Base-by-base conservation (phyloP, 2,888 invertebrate species). In the Drosophila robusta region DNA sequence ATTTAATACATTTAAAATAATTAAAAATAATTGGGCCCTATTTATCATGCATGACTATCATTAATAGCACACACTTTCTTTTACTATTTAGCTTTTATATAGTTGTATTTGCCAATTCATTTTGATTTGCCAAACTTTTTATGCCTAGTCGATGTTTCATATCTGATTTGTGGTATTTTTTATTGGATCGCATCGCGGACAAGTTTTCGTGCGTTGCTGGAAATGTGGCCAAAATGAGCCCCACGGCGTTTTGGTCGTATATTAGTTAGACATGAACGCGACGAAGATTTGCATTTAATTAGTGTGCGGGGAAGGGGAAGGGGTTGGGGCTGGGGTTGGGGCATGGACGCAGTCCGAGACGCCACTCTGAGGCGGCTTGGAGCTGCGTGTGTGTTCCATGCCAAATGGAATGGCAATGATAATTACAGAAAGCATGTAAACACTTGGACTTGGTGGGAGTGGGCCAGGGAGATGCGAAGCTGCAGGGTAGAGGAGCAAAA, bases 371-470 rank as follows among this genome's bases (percentile, higher is more conserved):
- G 36, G 60, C 22, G 16, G 55, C 60, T 62, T 14, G 39, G 24
- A 58, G 65, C 84, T 79, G 85, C 85, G 90, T 85, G 87, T 83
- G 89, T 83, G 90, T 88, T 89, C 88, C 87, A 73, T 64, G 72
- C 60, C 80, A 80, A 89, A 89, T 89, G 90, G 79, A 90, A 86
- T 83, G 88, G 89, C 89, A 84, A 88, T 86, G 87, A 83, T 83
- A 83, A 83, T 83, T 83, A 89, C 83, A 87, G 88, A 89, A 89
- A 87, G 89, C 83, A 87, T 83, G 88, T 89, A 81, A 87, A 87
- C 85, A 81, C 75, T 69, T 70, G 64, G 66, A 65, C 49, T 41
- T 58, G 54, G 36, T 50, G 54, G 54, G 60, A 58, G 55, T 51
- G 49, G 11, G 47, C 41, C 18, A 26, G 29, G 45, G 52, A 36